These are phyloP conservation scores for Drosophila mimetica DNA, from an alignment of 2,888 invertebrate genomes.

Conservation along the genomic window DNA sequence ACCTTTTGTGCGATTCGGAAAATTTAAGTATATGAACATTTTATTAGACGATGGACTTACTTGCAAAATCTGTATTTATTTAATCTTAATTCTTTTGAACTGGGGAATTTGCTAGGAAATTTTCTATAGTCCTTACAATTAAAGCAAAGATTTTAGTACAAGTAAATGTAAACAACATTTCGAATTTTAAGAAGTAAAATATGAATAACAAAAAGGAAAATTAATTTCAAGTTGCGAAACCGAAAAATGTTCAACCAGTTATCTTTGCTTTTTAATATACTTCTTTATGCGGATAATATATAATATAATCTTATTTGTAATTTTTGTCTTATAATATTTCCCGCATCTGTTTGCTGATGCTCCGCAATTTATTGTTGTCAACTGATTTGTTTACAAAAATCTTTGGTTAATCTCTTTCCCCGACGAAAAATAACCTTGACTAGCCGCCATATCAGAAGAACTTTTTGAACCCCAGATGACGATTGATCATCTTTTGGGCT, in stretches of 20 bases:
- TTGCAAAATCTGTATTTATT: not conserved
- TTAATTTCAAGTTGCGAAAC: too few species aligned
- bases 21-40: too few species aligned
- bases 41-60: not conserved
- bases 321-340: not conserved
- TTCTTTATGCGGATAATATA: too few species aligned
- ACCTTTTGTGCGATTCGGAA: slow-evolving; percentile 4
- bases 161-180: too few species aligned
- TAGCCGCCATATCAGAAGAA: slow-evolving; percentile 15
- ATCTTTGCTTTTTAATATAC: too few species aligned
- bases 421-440: slow-evolving; percentile 2
- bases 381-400: slow-evolving; percentile 1
- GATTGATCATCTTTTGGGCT: slow-evolving; percentile 12
- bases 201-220: too few species aligned
- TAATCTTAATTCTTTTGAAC: not conserved
- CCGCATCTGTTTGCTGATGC: not conserved
- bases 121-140: not conserved
- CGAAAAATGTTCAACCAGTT: too few species aligned
- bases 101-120: not conserved
- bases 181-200: too few species aligned
- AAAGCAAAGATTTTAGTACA: not conserved
- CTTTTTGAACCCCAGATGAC: slow-evolving; percentile 1
- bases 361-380: not conserved
- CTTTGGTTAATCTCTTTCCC: not conserved
- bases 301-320: too few species aligned